Base-by-base conservation (phyloP, 2,888 invertebrate species). In the Rugalucina vietnamica region DNA sequence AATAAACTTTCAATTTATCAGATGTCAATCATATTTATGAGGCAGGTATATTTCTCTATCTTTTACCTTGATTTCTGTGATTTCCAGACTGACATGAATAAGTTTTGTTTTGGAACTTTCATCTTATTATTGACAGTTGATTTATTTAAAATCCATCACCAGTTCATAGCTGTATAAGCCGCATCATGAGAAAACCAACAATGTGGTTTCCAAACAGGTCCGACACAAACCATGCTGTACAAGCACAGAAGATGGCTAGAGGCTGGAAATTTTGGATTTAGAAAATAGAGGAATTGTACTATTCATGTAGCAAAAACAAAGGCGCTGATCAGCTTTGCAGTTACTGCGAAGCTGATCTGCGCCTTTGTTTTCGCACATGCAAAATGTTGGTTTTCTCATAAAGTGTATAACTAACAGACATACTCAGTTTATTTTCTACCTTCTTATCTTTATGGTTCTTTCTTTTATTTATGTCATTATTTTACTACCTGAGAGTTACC, bases 51-150 rank as follows among this genome's bases (percentile, higher is more conserved):
- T 57, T 27, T 27, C 24, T 21, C 5, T 57, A 29, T 10, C 57
- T 57, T 27, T n/a, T n/a, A 8, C 43, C 10, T 43, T 43, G 43
- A 43, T 18, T 18, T 43, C 43, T 43, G 43, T 18, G 18, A 18
- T 43, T 43, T 43, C 10, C 18, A 43, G 10, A 43, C 10, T 43
- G 43, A 43, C 18, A 12, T 43, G 43, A 60, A 27, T 60, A 24
- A 60, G 27, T n/a, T n/a, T 5, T 60, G 60, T 60, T 60, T 14
- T 50, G 37, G 21, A 39, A 27, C n/a, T 43, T 72, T 50, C 36
- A 18, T 65, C 32, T 57, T 73, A 73, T 72, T 43, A 69, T 36
- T 74, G 73, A 27, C 36, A 79, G 74, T 65, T 65, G 65, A 65
- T 65, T 65, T 65, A 65, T 65, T 65, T 65, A 34, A 65, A 24